Conservation (phyloP, 2,797 vertebrate genomes). For the Bucorvus abyssinicus region DNA sequence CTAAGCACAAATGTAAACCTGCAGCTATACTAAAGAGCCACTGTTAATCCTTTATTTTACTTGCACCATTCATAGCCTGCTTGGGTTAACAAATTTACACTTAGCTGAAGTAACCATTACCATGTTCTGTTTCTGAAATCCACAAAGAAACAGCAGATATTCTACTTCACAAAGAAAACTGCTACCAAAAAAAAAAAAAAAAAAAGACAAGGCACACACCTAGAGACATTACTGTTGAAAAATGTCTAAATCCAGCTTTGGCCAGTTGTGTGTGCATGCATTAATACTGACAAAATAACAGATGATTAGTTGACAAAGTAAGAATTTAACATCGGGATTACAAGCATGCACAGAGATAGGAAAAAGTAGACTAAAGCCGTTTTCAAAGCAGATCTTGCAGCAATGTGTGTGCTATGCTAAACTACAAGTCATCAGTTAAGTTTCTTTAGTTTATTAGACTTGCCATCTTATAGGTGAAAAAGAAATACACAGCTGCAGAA, state of each 20-base stretch:
- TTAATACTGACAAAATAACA: background rate
- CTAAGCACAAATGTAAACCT: background rate
- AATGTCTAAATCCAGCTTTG: background rate
- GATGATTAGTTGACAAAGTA: background rate
- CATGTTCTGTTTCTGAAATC: background rate
- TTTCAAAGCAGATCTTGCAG: background rate
- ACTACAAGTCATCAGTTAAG: background rate
- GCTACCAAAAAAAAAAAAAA: background rate
- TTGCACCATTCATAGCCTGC: background rate
- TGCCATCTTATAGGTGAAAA: background rate
- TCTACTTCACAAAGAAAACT: background rate
- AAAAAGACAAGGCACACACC: background rate
- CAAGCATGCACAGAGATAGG: background rate
- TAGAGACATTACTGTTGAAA: background rate
- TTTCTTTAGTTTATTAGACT: background rate
- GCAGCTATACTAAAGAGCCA: background rate
- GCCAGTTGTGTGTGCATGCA: too few species aligned
- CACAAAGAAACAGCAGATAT: background rate
- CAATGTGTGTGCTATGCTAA: background rate
- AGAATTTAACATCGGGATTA: background rate
- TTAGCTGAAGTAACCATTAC: background rate
- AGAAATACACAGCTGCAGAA: background rate
- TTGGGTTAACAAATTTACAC: background rate
- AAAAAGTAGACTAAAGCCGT: background rate
- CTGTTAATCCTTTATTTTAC: background rate